Evolutionary conservation across 2,797 vertebrate genomes (phyloP), one percentile per base, ranked within the genome.

Genomic region (Acipenser ruthenus): DNA sequence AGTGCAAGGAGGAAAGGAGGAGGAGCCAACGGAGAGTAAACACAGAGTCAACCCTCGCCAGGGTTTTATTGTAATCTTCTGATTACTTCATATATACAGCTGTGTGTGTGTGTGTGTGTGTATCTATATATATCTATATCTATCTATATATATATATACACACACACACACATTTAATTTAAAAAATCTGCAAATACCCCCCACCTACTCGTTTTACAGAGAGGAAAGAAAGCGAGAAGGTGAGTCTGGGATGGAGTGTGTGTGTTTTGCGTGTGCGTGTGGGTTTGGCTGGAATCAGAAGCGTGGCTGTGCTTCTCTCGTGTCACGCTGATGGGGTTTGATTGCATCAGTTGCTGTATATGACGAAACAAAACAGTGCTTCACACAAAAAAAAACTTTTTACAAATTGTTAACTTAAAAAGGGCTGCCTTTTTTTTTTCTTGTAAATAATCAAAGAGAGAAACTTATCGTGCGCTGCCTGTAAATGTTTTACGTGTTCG

Each of bases 341-440:
- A 62, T 18, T 76, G 82, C 81, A 80, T 85, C 73, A 68, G 62
- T 68, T 47, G 10, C 15, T 37, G 18, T 6, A 37, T 9, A 47
- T 9, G 23, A 37, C 2, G 4, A 37, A 37, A 37, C 23, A 85
- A 84, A 80, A 83, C 82, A 83, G 84, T 80, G 90, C 87, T 93
- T 92, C 88, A 82, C 80, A 79, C 82, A 80, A 80, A 78, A 70
- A 78, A 80, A 73, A 78, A 74, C 75, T 84, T 86, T 73, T 74
- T 80, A 83, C 84, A 79, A 87, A 90, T 77, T 87, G 85, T 82
- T 89, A 87, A 88, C 83, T 86, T 79, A 77, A 82, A 77, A 82
- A 95, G 94, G 95, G 93, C 94, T 94, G 90, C 90, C 87, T 94
- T 91, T 82, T 83, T 82, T 80, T 78, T 86, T 82, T 81, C 72